Conservation (phyloP, 2,113 vertebrate genomes). For the Ia io region DNA sequence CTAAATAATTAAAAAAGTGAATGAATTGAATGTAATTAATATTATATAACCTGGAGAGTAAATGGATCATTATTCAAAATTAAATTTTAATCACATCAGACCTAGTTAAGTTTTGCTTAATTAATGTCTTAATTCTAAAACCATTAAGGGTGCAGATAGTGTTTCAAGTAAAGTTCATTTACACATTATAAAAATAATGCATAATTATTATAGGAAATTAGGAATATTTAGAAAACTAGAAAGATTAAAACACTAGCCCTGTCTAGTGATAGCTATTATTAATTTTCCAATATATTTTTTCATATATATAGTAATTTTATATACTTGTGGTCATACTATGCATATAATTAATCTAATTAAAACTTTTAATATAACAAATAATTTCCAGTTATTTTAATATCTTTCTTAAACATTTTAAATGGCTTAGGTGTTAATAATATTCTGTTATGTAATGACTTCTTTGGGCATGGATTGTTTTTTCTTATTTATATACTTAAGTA, state of each 20-base stretch:
- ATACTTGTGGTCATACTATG: background rate
- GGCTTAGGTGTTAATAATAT: background rate
- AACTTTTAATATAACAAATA: background rate
- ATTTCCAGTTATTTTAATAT: background rate
- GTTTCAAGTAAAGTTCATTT: conserved; percentile 28
- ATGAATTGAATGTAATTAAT: conserved; percentile 38
- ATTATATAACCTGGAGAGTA: conserved; percentile 40
- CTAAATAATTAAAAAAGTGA: background rate
- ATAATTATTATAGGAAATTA: conserved; percentile 13
- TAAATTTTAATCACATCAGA: conserved; percentile 55
- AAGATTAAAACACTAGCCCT: background rate
- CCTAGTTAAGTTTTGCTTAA: conserved; percentile 59
- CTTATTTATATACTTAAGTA: background rate
- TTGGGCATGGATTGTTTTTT: background rate
- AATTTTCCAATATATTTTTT: background rate
- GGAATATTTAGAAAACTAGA: background rate
- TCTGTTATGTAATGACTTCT: background rate
- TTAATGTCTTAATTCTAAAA: conserved; percentile 61
- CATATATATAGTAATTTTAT: background rate
- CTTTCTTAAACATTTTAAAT: background rate
- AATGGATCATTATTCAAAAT: conserved; percentile 63
- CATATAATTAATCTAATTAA: background rate
- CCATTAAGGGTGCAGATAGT: background rate
- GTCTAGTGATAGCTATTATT: background rate
- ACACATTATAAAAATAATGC: conserved; percentile 7